Base-by-base conservation (phyloP, 2,888 invertebrate genomes). In the Furcula furcula region DNA sequence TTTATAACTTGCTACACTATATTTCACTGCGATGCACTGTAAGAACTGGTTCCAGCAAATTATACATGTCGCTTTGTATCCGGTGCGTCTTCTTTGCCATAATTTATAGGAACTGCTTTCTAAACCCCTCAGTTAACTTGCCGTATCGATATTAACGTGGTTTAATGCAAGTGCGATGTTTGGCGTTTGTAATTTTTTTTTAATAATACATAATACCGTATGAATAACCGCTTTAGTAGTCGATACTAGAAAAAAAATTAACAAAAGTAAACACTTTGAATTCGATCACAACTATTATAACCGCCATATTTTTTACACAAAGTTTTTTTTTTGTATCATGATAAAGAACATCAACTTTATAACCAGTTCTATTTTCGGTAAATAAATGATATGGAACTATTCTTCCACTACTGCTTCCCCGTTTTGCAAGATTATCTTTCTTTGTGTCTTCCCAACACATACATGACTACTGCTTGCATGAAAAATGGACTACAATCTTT, bases 81-180 rank as follows among this genome's bases (percentile, higher is more conserved):
- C 67, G 72, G 67, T 69, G 74, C 66, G 48, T 76, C 81, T 69
- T 76, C 76, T 71, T 60, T 53, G 65, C 56, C 65, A 74, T 79
- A 76, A 80, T 77, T 82, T 79, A 80, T 72, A 67, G 62, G 62
- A 59, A 64, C 65, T 66, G 75, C 74, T 80, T 79, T 80, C 80
- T 78, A 79, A 73, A 69, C 63, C 62, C 67, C 64, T 64, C 55
- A 57, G 56, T 67, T 68, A 67, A 54, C 55, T 46, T 40, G 46
- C 43, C 35, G 45, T 7, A 25, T 1, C 14, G 13, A 25, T 4
- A 7, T 23, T 23, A 12, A 23, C 13, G 12, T n/a, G 12, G n/a
- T n/a, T n/a, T n/a, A n/a, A n/a, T n/a, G n/a, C n/a, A n/a, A n/a
- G n/a, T n/a, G n/a, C n/a, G n/a, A n/a, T n/a, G n/a, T n/a, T n/a